Conservation (phyloP, 2,113 vertebrate genomes). For the Melozone crissalis region DNA sequence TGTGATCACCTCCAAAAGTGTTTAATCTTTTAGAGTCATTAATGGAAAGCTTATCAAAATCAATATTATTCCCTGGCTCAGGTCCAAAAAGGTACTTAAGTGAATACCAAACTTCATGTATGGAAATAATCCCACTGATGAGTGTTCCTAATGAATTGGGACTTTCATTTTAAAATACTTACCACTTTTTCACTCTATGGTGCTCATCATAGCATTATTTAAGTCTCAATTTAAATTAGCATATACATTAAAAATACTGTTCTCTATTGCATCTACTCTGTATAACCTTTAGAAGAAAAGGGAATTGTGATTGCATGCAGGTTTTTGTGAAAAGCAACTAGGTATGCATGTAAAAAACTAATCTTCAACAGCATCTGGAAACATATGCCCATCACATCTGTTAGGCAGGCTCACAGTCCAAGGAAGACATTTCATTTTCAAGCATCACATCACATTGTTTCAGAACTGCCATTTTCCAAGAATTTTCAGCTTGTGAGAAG, state of each 20-base stretch:
- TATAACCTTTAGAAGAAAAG: background rate
- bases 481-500: background rate
- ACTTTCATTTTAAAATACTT: background rate
- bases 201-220: background rate
- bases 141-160: background rate
- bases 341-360: background rate
- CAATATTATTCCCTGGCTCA: background rate
- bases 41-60: conserved; percentile 35
- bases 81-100: conserved; percentile 14
- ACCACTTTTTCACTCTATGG: background rate
- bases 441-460: background rate
- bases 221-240: background rate
- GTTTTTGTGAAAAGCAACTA: background rate
- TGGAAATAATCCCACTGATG: background rate
- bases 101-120: background rate
- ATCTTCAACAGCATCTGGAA: background rate
- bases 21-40: conserved; percentile 25
- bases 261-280: background rate
- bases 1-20: background rate
- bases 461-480: background rate
- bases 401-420: background rate
- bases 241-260: background rate
- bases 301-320: background rate
- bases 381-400: background rate
- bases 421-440: background rate